Conservation (phyloP, 30 jellyfish, hydroid and myxozoan species). For the Pseudorhiza aurosa region DNA sequence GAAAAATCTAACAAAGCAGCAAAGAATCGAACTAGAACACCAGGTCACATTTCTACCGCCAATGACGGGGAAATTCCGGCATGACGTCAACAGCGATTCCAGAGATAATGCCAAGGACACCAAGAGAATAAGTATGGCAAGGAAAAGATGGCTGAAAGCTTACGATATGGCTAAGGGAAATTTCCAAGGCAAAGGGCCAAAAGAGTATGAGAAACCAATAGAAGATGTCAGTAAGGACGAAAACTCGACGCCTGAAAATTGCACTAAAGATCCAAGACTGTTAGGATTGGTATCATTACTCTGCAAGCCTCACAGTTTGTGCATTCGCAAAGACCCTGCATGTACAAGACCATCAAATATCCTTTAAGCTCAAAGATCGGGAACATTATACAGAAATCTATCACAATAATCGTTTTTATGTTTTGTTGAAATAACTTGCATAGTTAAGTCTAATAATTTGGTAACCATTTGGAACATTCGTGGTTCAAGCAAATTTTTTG, state of each 20-base stretch:
- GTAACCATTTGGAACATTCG: too few species aligned
- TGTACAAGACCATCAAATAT: background rate
- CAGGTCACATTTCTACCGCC: constrained; percentile 52
- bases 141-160: constrained; percentile 49
- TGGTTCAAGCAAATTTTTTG: too few species aligned
- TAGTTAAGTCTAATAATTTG: too few species aligned
- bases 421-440: too few species aligned
- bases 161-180: constrained; percentile 39
- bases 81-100: constrained; percentile 2
- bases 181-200: constrained; percentile 30
- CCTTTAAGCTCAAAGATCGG: too few species aligned
- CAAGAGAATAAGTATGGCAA: constrained; percentile 38
- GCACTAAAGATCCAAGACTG: constrained; percentile 47
- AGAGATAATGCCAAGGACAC: constrained; percentile 29
- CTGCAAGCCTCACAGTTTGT: constrained; percentile 2
- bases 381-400: too few species aligned
- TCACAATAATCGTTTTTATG: too few species aligned
- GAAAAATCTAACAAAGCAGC: constrained; percentile 47
- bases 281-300: constrained; percentile 50
- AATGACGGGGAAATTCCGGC: constrained; percentile 26
- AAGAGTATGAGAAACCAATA: background rate
- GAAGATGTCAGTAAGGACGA: background rate
- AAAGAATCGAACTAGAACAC: constrained; percentile 35
- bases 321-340: background rate
- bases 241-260: background rate